Evolutionary conservation across 2,888 invertebrate species (phyloP), one percentile per base, ranked within the genome.

Genomic region (Parochlus steinenii): DNA sequence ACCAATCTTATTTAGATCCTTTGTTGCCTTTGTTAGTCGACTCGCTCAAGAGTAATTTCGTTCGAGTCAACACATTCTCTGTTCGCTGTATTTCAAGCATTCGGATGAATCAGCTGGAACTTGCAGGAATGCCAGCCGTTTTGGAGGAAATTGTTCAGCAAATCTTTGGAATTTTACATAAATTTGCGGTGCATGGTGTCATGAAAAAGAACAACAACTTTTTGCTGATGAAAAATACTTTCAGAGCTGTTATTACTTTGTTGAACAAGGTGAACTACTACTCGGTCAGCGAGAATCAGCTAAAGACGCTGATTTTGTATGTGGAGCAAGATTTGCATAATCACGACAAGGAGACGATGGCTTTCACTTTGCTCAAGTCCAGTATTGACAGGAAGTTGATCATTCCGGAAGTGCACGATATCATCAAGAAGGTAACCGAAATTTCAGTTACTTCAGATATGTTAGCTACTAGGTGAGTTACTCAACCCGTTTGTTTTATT

Each of bases 261-360:
- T 69, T 93, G 3, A 67, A 82, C 6, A 80, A 87, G 46, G 78
- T 85, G 1, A 70, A 74, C 42, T 72, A 74, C 44, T 72, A 79
- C 51, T 65, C 62, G 11, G 58, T 92, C 12, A 70, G 64, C 34
- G 61, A 59, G 0, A 77, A 82, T 3, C 87, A 93, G 53, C 57
- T 90, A 7, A 79, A 82, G 54, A 72, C 81, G 4, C 58, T 93
- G 2, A 59, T 95, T 8, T 61, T 82, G 2, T 93, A 92, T 47
- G 80, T 83, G 1, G 92, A 93, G 51, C 81, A 86, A 54, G 92
- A 95, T 52, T 67, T 95, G 19, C 71, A 83, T 49, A 85, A 85
- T 47, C 68, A 74, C 29, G 79, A 81, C 23, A 71, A 77, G 45
- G 89, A 90, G 50, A 72, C 83, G 0, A 85, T 85, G 23, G 90